These are phyloP conservation scores for Drosophila sulfurigaster DNA, from an alignment of 1,140 invertebrate genomes.

Conservation along the genomic window DNA sequence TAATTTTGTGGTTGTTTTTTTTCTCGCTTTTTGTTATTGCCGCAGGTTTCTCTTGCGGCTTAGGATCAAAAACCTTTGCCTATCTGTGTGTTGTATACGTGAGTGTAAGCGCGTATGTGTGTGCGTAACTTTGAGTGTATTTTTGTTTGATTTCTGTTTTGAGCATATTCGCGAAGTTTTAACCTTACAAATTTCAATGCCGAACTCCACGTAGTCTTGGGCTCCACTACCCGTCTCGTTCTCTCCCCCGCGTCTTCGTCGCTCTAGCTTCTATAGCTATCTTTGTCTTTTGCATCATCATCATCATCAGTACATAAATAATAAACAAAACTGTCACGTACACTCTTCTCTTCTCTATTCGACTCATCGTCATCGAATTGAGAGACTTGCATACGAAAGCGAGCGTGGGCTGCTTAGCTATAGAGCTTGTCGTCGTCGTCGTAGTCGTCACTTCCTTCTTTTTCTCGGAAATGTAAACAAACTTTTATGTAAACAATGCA, in stretches of 20 bases:
- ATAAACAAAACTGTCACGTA: conserved; percentile 81
- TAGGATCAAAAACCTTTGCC: conserved; percentile 78
- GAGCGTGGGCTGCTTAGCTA: conserved; percentile 37
- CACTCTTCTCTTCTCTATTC: conserved; percentile 37
- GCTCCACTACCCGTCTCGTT: neutral
- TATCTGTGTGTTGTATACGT: conserved; percentile 6
- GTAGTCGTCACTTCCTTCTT: conserved; percentile 71
- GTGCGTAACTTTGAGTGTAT: conserved; percentile 38
- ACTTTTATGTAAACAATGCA: conserved; percentile 46
- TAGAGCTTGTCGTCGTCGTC: conserved; percentile 34
- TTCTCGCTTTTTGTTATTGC: conserved; percentile 50
- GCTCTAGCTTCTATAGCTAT: conserved; percentile 6
- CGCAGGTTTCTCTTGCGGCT: conserved; percentile 43
- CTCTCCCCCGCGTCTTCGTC: neutral
- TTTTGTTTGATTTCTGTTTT: conserved; percentile 61
- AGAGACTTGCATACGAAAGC: conserved; percentile 40
- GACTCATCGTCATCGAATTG: conserved; percentile 8
- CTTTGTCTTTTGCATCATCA: conserved; percentile 10
- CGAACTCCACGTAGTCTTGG: conserved; percentile 38
- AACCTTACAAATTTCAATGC: conserved; percentile 75
- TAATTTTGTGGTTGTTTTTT: conserved; percentile 9
- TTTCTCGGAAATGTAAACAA: conserved; percentile 75
- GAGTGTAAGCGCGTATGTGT: neutral
- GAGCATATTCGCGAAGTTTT: conserved; percentile 53
- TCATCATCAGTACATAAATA: conserved; percentile 47